Evolutionary conservation across 1,140 invertebrate species (phyloP).

Genomic region (Panagrolaimus sp.): DNA sequence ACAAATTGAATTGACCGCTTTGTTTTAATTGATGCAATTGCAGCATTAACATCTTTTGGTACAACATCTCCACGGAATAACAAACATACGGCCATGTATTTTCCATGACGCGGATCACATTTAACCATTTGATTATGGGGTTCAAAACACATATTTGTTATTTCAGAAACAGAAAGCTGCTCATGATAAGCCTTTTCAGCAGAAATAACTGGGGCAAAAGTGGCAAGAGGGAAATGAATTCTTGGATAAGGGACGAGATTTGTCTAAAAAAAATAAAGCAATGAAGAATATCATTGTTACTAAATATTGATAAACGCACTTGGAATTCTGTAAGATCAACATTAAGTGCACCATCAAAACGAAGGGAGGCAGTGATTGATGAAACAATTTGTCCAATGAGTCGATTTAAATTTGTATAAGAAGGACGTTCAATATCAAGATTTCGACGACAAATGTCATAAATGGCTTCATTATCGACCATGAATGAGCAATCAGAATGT

Average conservation of each 20-base stretch:
- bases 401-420: slow-evolving; percentile 72
- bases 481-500: slow-evolving; percentile 77
- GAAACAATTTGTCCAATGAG: slow-evolving; percentile 62
- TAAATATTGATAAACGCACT: slow-evolving; percentile 65
- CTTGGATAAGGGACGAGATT: slow-evolving; percentile 66
- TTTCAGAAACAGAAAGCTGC: slow-evolving; percentile 69
- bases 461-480: slow-evolving; percentile 74
- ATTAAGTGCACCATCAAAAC: slow-evolving; percentile 71
- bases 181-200: slow-evolving; percentile 80
- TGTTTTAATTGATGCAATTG: slow-evolving; percentile 67
- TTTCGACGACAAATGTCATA: slow-evolving; percentile 67
- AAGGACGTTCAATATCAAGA: slow-evolving; percentile 69
- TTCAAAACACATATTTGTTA: slow-evolving; percentile 81
- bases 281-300: background rate
- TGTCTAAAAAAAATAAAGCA: slow-evolving; percentile 66
- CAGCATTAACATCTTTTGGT: slow-evolving; percentile 69
- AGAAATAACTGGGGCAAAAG: slow-evolving; percentile 79
- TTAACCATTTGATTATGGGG: slow-evolving; percentile 87
- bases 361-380: slow-evolving; percentile 67
- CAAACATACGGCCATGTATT: slow-evolving; percentile 60
- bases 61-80: slow-evolving; percentile 57
- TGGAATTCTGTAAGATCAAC: slow-evolving; percentile 71
- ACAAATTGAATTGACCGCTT: slow-evolving; percentile 63
- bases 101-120: slow-evolving; percentile 59
- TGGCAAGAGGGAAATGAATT: slow-evolving; percentile 72